Evolutionary conservation across 2,797 vertebrate genomes (phyloP), one percentile per base, ranked within the genome.

Genomic region (Naso thynnoides): DNA sequence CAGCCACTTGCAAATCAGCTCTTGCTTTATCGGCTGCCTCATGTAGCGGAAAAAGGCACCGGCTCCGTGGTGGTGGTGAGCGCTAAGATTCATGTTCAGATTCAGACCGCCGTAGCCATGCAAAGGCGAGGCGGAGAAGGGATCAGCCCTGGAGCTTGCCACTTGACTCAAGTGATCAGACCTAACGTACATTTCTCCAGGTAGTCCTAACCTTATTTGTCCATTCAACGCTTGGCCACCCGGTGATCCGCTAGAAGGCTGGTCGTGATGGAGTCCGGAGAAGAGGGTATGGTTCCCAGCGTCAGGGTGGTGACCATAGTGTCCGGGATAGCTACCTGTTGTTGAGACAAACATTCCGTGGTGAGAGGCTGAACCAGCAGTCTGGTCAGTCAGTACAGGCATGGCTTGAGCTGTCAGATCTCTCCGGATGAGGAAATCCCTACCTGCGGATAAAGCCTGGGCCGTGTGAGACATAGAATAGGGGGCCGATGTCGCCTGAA

Each of bases 301-400:
- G 86, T 97, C 96, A 78, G 96, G 93, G 92, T 96, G 95, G 89
- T 96, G 97, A 91, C 95, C 96, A 93, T 96, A 96, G 92, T 96
- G 95, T 96, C 96, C 97, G 69, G 96, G 95, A 91, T 96, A 97
- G 97, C 97, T 98, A 99, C 98, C 98, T 98, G 98, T 97, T 97
- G 97, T 98, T 93, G 97, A 97, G 94, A 99, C 95, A 99, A 99
- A 99, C 94, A 98, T 95, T 95, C 96, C 95, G 93, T 95, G 96
- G 89, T 99, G 96, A 98, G 98, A 97, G 93, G 92, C 86, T 93
- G 95, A 91, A 94, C 93, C 91, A 67, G 95, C 91, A 91, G 92
- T 92, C 93, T 95, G 95, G 89, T 95, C 95, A 76, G 94, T 95
- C 92, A 96, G 94, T 77, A 95, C 95, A 81, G 97, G 95, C 95